phyloP scores from a whole-genome alignment of 2,113 vertebrate genomes.

The Psophia crepitans region DNA sequence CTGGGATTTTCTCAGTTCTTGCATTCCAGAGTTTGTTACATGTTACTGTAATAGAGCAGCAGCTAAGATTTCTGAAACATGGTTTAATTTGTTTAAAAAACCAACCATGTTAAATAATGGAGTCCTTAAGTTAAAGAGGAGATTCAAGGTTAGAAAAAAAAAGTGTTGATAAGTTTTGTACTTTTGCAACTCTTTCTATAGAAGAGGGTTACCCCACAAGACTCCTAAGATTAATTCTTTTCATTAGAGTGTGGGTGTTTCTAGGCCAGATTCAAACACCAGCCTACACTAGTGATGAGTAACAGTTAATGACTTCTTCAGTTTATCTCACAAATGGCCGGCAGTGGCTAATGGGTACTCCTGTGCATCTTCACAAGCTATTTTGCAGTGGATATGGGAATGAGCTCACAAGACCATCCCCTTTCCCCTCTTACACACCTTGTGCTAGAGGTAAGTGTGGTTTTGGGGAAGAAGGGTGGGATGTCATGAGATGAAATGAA shows the following conservation, averaged over 20 bases:
- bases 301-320: neutral
- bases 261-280: neutral
- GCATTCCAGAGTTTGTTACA: neutral
- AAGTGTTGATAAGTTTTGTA: neutral
- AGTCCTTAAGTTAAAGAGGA: neutral
- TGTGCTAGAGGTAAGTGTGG: slow-evolving; percentile 81
- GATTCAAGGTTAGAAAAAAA: neutral
- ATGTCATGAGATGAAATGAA: slow-evolving; percentile 63
- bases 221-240: neutral
- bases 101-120: neutral
- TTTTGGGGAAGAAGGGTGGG: slow-evolving; percentile 60
- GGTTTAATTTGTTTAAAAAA: neutral
- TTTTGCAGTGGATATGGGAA: slow-evolving; percentile 66
- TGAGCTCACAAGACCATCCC: slow-evolving; percentile 71
- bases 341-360: neutral
- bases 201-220: neutral
- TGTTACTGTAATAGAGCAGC: slow-evolving; percentile 8
- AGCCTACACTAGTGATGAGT: neutral
- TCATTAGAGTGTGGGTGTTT: neutral
- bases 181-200: neutral
- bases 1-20: neutral
- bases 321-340: neutral
- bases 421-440: slow-evolving; percentile 47
- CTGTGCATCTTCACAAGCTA: slow-evolving; percentile 32
- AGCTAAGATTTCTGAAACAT: neutral